Evolutionary conservation across 2,888 invertebrate genomes (phyloP), one percentile per base, ranked within the genome.

Genomic region (Anthoptus insignis): DNA sequence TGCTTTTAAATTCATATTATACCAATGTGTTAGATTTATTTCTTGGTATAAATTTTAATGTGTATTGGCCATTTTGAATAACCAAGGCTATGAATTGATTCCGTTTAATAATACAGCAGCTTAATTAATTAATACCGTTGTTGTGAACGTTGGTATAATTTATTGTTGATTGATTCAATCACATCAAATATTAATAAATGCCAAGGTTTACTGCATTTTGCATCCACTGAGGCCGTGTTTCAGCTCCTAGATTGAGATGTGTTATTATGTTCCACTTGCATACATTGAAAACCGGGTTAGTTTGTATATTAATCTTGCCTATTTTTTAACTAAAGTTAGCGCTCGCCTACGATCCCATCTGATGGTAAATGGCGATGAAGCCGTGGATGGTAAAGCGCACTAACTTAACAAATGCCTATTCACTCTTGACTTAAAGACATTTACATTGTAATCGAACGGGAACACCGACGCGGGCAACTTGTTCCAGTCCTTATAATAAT

Each of bases 151-250:
- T 49, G 9, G 27, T 9, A 14, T 24, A 49, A 27, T 49, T 49
- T 24, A 49, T 27, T 49, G 49, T 27, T 49, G 49, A 49, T 49
- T 49, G 27, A 27, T 49, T 49, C 21, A 22, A 49, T 24, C n/a
- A 14, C 24, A 24, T 47, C 24, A 47, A 24, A 47, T 24, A 47
- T n/a, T 47, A 47, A 47, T 47, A 47, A 47, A 47, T 49, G 8
- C 16, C 49, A 49, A 49, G 49, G 49, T 49, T 27, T 27, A 27
- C 24, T 8, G 27, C 27, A 49, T 49, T 27, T n/a, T 45, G 22
- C 22, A 22, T 45, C n/a, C 1, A 42, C 9, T 21, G 14, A 13
- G 3, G 21, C 11, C 9, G 19, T 16, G 45, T 22, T 45, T 45
- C 6, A 22, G 22, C 45, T 22, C n/a, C 19, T 19, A 8, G 3